Conservation (phyloP, 30 jellyfish, hydroid and myxozoan genomes). For the Sanderia malayensis region DNA sequence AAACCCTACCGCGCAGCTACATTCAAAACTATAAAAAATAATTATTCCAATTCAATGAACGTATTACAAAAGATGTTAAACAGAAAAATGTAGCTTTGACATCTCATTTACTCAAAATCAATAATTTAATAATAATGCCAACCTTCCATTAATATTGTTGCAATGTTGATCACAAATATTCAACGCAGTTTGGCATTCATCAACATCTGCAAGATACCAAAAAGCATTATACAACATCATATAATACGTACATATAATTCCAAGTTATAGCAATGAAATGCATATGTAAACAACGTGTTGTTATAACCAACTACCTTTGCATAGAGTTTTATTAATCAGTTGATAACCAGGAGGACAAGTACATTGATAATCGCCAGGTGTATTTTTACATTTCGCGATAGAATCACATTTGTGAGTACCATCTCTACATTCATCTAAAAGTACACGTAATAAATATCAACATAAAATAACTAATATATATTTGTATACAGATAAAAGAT, state of each 20-base stretch:
- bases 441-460: not conserved
- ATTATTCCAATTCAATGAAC: too few species aligned
- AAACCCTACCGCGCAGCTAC: constrained; percentile 18
- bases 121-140: not conserved
- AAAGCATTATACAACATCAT: not conserved
- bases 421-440: constrained; percentile 47
- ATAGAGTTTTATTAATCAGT: not conserved
- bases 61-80: too few species aligned
- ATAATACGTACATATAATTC: too few species aligned
- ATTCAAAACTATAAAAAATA: constrained; percentile 21
- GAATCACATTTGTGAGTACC: constrained; percentile 44
- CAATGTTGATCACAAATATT: constrained; percentile 22
- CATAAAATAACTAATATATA: not conserved
- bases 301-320: constrained; percentile 16
- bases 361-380: constrained; percentile 47
- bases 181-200: constrained; percentile 7
- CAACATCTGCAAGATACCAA: not conserved
- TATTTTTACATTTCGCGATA: constrained; percentile 26
- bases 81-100: too few species aligned
- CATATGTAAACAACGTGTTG: not conserved
- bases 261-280: not conserved
- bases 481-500: too few species aligned
- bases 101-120: too few species aligned
- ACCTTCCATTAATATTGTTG: constrained; percentile 49
- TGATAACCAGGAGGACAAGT: constrained; percentile 38